Base-by-base conservation (phyloP, 2,888 invertebrate genomes). In the Anthophora plumipes region DNA sequence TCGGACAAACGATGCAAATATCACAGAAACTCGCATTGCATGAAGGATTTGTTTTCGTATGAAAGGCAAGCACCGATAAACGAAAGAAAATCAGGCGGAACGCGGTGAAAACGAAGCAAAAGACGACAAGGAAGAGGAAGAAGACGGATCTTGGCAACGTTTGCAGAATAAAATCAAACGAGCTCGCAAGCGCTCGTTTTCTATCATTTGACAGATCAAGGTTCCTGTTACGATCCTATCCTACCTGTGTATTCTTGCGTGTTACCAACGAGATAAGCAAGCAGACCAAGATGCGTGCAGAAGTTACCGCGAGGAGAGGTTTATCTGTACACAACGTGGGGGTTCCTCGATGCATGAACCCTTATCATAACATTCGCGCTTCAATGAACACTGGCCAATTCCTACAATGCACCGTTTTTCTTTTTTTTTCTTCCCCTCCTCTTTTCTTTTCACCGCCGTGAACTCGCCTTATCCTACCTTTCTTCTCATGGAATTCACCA, bases 291-390 rank as follows among this genome's bases (percentile, higher is more conserved):
- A 82, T 76, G 82, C 79, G 80, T 80, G 74, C 71, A 77, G 83
- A 82, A 83, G 80, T 80, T 84, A 63, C 68, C 46, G 52, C 25
- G 67, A 54, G 80, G 82, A 83, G 80, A n/a, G 78, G 59, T 83
- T 83, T 69, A 82, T 85, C 83, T 73, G 72, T 22, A n/a, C 61
- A 41, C 80, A 64, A 85, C 84, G 82, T 80, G 84, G 84, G 82
- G 80, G 80, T 82, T 83, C 84, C 68, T 20, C 75, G 55, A 68
- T 68, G 64, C 81, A 46, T 81, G 77, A 78, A 68, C 81, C 80
- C 85, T 89, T 89, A 89, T 89, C 85, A 86, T 82, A 86, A 87
- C 85, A 88, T 89, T 88, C 78, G 82, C 83, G 87, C 87, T 85
- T 84, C 82, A 77, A 80, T 82, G 85, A 87, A 61, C 87, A 85